Base-by-base conservation (phyloP, 2,797 vertebrate species). In the Protosalanx chinensis region DNA sequence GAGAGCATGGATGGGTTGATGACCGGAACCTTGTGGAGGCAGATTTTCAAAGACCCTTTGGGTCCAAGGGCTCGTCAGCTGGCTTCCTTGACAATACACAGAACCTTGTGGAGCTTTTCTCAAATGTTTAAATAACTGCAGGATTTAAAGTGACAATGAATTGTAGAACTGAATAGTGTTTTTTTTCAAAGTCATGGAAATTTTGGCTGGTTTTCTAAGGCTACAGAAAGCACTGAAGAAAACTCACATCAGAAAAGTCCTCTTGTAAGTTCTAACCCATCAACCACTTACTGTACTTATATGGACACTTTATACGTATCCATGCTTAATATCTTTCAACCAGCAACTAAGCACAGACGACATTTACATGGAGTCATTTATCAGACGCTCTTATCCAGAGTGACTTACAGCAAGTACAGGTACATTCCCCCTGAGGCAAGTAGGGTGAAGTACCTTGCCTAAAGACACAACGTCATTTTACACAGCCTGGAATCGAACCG, bases 1-100 rank as follows among this genome's bases (percentile, higher is more conserved):
- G 80, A 82, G 79, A 61, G 76, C 83, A 79, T 76, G 79, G 80
- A 79, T 76, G 79, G 80, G 85, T 84, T 83, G 82, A 83, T 81
- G 71, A 73, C 70, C 76, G 74, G 78, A 72, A 75, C 81, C 82
- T 78, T 80, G 82, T 81, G 71, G 75, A 71, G 72, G 73, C 80
- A 82, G 83, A 82, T 82, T 84, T 84, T 83, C 78, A 70, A 66
- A 71, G 68, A 67, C 72, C 3, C 35, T 20, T 33, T 29, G 18
- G 27, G 12, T 46, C 64, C 15, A 6, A 72, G 74, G 78, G 61
- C 70, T 75, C 76, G 73, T 12, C 75, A 79, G 79, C 72, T 74
- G 67, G 71, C 67, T 61, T 71, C 73, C 67, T 78, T 76, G 65
- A 81, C 72, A 71, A 71, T 66, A 65, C 59, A 41, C 16, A 18